Percentiles rank a stretch among this genome's conserved stretches.
Conservation (phyloP, 2,113 vertebrate genomes). For the Gasterosteus aculeatus region DNA sequence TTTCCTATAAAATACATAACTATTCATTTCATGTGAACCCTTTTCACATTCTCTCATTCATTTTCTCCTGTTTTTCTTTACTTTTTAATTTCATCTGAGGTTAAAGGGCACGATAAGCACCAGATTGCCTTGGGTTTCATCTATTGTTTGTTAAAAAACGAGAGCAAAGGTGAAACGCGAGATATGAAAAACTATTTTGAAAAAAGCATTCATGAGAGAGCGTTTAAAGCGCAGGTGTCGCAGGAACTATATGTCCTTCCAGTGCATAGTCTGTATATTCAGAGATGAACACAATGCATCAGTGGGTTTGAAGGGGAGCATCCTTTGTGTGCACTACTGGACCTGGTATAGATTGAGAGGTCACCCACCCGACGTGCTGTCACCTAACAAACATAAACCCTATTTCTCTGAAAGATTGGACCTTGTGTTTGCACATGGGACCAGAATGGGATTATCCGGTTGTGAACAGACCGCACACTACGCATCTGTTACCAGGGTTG, state of each 20-base stretch:
- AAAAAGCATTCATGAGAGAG: not conserved
- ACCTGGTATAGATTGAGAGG: constrained; percentile 65
- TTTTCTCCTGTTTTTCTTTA: not conserved
- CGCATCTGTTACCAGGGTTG: constrained; percentile 31
- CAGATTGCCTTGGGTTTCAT: not conserved
- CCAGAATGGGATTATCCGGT: constrained; percentile 46
- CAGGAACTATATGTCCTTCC: constrained; percentile 15
- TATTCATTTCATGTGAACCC: not conserved
- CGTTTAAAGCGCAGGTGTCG: constrained; percentile 20
- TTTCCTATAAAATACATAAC: not conserved
- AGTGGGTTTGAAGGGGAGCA: constrained; percentile 33
- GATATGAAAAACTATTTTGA: not conserved
- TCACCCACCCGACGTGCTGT: constrained; percentile 56
- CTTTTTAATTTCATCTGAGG: not conserved
- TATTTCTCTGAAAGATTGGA: constrained; percentile 75
- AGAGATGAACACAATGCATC: constrained; percentile 53
- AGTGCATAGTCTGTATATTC: not conserved
- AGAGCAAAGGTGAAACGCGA: not conserved
- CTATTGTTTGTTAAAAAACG: not conserved
- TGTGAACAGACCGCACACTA: constrained; percentile 38
- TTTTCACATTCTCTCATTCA: not conserved
- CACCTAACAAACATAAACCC: constrained; percentile 75
- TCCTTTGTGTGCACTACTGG: constrained; percentile 63
- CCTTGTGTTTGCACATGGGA: constrained; percentile 76
- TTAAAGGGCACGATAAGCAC: not conserved